Conservation (phyloP, 2,888 invertebrate genomes). For the Argyra leucocephala region DNA sequence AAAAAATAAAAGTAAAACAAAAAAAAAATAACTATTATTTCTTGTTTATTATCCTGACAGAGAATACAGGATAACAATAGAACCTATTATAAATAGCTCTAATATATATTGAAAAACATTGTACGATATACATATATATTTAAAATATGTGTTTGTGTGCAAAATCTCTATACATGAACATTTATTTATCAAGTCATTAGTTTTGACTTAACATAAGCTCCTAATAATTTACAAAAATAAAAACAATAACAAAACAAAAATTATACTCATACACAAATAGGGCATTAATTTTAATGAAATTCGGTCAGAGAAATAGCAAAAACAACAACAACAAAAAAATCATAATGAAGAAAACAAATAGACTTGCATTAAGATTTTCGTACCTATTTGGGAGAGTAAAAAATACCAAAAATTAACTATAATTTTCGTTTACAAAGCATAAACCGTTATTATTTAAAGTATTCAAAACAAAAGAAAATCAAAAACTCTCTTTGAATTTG, state of each 20-base stretch:
- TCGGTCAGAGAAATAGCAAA: background rate
- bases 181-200: slow-evolving; percentile 4
- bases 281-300: background rate
- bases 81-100: background rate
- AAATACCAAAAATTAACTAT: too few relatives aligned
- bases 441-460: too few relatives aligned
- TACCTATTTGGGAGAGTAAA: too few relatives aligned
- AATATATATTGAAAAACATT: background rate
- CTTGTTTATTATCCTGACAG: background rate
- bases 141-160: background rate
- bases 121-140: too few relatives aligned
- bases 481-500: too few relatives aligned
- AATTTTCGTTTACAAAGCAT: too few relatives aligned
- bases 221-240: background rate
- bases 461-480: too few relatives aligned
- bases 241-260: background rate
- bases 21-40: background rate
- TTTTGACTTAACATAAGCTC: slow-evolving; percentile 4
- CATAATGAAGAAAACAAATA: too few relatives aligned
- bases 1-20: background rate
- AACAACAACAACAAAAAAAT: too few relatives aligned
- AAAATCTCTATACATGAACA: background rate
- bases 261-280: background rate
- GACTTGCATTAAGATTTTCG: too few relatives aligned
- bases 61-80: background rate